Base-by-base conservation (phyloP, 2,113 vertebrate species). In the Pholis gunnellus region DNA sequence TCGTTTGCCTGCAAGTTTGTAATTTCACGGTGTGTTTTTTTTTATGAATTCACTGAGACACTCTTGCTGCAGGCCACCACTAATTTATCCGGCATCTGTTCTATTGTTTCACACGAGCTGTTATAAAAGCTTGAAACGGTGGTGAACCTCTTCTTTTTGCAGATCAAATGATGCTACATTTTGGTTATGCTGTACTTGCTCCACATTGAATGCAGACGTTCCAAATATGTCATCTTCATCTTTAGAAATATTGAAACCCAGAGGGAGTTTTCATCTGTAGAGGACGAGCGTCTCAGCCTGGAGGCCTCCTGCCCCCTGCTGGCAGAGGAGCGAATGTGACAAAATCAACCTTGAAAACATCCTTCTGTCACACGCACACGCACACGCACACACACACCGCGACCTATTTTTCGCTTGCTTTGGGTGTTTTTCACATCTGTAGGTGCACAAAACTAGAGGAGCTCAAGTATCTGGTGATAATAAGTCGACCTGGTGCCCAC, bases 271-370 rank as follows among this genome's bases (percentile, higher is more conserved):
- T 38, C 42, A 9, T 63, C 5, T 54, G 48, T 46, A 66, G 46
- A 40, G 4, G 17, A 11, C 0, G 22, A 46, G n/a, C 4, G 7
- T 64, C 15, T 69, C 40, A 73, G 40, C 31, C 69, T 88, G 65
- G 85, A 74, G 67, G 70, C 34, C 74, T 81, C 48, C 78, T 85
- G 92, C 93, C 91, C 87, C 84, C 93, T 94, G 83, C 89, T 92
- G 92, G 91, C 72, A 22, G 63, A n/a, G 1, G 9, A 81, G 10
- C 3, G 29, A 11, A 66, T 34, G n/a, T 64, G 13, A 40, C 38
- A 67, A 38, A 83, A 71, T 9, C 9, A 60, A 61, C 27, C 36
- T 50, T 17, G 15, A 48, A 64, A 67, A 9, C 78, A 75, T 67
- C 31, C 18, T 48, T 67, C 48, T 10, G 27, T 5, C 31, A 4